phyloP scores from a whole-genome alignment of 2,113 vertebrate species.

The Nothocercus nigrocapillus region DNA sequence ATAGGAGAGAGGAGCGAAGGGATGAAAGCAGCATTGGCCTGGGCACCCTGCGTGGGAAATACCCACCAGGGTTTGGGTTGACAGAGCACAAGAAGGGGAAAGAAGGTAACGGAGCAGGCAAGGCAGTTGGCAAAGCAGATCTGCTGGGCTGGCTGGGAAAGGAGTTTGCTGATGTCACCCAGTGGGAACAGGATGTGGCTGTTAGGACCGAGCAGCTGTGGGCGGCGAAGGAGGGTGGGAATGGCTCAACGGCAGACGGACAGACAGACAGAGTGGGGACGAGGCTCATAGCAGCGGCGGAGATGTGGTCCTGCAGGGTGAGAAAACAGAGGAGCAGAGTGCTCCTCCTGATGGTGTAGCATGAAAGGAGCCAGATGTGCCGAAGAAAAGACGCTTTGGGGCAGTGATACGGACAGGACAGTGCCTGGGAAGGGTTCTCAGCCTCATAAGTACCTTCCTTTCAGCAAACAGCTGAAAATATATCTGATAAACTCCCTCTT shows the following conservation, averaged over 20 bases:
- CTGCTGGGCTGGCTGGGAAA: background rate
- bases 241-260: background rate
- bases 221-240: background rate
- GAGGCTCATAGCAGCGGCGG: background rate
- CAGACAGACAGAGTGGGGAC: background rate
- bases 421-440: background rate
- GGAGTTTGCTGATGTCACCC: fast-evolving
- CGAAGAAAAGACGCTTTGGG: background rate
- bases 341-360: background rate
- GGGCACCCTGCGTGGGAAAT: background rate
- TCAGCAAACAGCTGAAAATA: background rate
- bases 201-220: background rate
- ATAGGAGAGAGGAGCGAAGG: background rate
- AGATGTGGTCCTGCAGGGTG: background rate
- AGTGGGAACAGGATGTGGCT: background rate
- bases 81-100: background rate
- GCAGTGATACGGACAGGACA: background rate
- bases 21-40: background rate
- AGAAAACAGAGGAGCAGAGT: background rate
- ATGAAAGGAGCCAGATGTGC: background rate
- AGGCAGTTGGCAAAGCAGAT: background rate
- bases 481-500: background rate
- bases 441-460: background rate
- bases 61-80: background rate
- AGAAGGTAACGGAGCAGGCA: background rate